Conservation (phyloP, 2,888 invertebrate species). For the Parasteatoda lunata region DNA sequence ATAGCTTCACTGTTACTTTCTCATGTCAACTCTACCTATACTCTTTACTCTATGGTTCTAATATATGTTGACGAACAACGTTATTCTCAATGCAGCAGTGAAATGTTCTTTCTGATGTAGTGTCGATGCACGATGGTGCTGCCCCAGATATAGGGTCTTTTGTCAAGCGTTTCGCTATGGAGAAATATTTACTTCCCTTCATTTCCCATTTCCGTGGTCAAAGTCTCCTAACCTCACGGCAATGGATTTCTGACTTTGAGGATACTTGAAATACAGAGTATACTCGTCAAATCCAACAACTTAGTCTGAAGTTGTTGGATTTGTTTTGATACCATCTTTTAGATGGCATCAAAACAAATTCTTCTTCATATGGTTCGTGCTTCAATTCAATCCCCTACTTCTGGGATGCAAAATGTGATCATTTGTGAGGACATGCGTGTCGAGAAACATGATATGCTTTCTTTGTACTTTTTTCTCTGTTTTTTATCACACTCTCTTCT, state of each 20-base stretch:
- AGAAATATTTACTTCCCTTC: not conserved
- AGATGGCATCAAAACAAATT: not conserved
- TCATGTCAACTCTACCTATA: too few species aligned
- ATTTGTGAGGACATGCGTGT: not conserved
- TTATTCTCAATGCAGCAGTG: not conserved
- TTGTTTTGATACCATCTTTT: not conserved
- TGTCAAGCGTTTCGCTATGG: not conserved
- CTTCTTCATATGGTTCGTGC: not conserved
- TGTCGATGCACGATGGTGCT: not conserved
- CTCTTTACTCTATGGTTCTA: too few species aligned
- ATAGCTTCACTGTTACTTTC: too few species aligned
- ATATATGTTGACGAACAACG: not conserved
- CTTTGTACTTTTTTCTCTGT: too few species aligned
- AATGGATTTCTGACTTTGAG: not conserved
- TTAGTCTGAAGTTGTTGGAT: too few species aligned
- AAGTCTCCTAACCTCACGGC: not conserved
- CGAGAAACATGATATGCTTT: too few species aligned
- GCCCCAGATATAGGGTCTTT: not conserved
- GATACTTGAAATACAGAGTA: not conserved
- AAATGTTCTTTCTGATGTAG: not conserved
- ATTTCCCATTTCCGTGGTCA: not conserved
- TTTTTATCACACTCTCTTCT: too few species aligned
- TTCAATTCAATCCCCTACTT: not conserved
- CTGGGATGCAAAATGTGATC: not conserved
- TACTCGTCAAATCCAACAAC: not conserved